A percentile compares a stretch with the other conserved stretches of the same genome.
phyloP scores from a whole-genome alignment of 2,113 vertebrate species.

The Oncorhynchus masou region DNA sequence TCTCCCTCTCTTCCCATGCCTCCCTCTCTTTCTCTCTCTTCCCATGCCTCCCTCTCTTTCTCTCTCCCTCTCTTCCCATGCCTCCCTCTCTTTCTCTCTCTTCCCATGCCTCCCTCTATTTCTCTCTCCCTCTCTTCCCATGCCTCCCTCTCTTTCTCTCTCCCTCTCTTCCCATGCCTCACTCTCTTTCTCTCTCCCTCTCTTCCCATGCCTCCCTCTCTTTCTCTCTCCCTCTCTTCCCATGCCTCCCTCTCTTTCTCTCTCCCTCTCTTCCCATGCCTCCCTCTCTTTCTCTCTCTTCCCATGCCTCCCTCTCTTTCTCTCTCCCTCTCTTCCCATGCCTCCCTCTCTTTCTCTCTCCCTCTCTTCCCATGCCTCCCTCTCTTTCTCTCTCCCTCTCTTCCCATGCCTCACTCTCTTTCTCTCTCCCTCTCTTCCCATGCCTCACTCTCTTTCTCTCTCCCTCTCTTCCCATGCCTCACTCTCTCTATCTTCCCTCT shows the following conservation, averaged over 20 bases:
- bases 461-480: not conserved
- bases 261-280: not conserved
- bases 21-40: not conserved
- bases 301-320: too few species aligned
- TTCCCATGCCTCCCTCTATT: too few species aligned
- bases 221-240: not conserved
- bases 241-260: not conserved
- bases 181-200: not conserved
- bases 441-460: not conserved
- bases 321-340: not conserved
- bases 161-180: not conserved
- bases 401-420: too few species aligned
- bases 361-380: too few species aligned
- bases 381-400: too few species aligned
- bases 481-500: too few species aligned
- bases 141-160: too few species aligned
- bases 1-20: not conserved
- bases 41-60: not conserved
- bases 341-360: conserved; percentile 3
- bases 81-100: conserved; percentile 1
- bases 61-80: not conserved
- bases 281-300: too few species aligned
- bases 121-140: too few species aligned
- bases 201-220: not conserved
- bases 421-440: too few species aligned